A percentile compares a stretch with the other conserved stretches of the same genome.
Evolutionary conservation across 2,888 invertebrate genomes (phyloP).

Genomic region (Incurvaria masculella): DNA sequence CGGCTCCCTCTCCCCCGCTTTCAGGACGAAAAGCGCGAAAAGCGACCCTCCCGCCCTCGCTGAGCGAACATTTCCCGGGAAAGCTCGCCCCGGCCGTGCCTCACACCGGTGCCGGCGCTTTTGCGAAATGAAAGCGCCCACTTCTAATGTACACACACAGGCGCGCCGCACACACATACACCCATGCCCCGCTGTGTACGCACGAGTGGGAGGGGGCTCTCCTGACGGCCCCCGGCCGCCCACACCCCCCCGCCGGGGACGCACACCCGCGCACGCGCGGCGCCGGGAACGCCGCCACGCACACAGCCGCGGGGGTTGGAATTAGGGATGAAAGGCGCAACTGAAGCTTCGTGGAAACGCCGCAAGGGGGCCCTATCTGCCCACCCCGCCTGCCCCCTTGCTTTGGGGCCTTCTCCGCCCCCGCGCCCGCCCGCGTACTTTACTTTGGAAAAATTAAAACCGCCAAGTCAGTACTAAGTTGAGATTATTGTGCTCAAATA

Average conservation of each 20-base stretch:
- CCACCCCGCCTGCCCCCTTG: neutral
- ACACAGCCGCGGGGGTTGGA: slow-evolving; percentile 42
- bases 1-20: slow-evolving; percentile 17
- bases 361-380: neutral
- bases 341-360: slow-evolving; percentile 9
- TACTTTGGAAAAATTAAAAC: neutral
- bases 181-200: slow-evolving; percentile 26
- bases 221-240: slow-evolving; percentile 21
- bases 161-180: slow-evolving; percentile 35
- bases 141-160: slow-evolving; percentile 55
- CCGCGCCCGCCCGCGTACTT: neutral
- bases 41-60: neutral
- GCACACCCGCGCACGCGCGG: slow-evolving; percentile 50
- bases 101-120: slow-evolving; percentile 55
- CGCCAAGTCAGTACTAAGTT: neutral
- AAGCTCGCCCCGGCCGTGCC: slow-evolving; percentile 6
- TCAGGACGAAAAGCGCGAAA: neutral
- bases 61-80: neutral
- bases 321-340: slow-evolving; percentile 29
- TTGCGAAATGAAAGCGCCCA: slow-evolving; percentile 57
- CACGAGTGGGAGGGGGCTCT: slow-evolving; percentile 20
- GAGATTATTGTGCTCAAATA: neutral
- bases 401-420: too few species aligned
- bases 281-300: slow-evolving; percentile 52
- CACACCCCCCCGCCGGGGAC: slow-evolving; percentile 29